Conservation (phyloP, 2,797 vertebrate species). For the Sparidentex hasta region DNA sequence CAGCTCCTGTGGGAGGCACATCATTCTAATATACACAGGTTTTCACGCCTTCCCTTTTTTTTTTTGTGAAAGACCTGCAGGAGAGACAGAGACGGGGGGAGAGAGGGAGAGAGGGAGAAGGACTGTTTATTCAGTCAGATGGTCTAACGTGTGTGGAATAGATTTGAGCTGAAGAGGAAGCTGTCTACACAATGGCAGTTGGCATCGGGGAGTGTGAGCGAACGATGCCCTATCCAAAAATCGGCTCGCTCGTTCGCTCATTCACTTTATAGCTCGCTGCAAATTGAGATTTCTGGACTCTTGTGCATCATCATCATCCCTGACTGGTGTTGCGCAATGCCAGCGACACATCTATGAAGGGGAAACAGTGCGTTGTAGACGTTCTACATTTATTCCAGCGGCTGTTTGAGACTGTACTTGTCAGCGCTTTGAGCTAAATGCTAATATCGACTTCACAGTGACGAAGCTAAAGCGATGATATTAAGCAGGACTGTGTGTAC, state of each 20-base stretch:
- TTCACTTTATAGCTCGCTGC: constrained; percentile 11
- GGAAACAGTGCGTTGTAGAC: not conserved
- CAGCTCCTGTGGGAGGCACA: constrained; percentile 63
- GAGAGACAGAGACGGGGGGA: constrained; percentile 37
- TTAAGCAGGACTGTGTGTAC: too few species aligned
- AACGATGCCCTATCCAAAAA: constrained; percentile 39
- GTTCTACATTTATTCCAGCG: too few species aligned
- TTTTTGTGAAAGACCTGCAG: constrained; percentile 65
- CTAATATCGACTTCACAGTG: not conserved
- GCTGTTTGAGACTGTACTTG: not conserved
- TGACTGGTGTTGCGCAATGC: not conserved
- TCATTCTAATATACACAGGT: constrained; percentile 74
- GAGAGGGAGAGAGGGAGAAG: constrained; percentile 33
- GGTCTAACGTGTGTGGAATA: constrained; percentile 71
- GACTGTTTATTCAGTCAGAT: constrained; percentile 77
- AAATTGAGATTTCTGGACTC: constrained; percentile 9
- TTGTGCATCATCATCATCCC: constrained; percentile 21
- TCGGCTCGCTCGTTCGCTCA: constrained; percentile 20
- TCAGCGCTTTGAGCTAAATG: not conserved
- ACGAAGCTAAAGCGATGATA: not conserved
- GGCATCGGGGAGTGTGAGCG: constrained; percentile 42
- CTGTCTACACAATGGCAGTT: constrained; percentile 55
- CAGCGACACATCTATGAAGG: constrained; percentile 1
- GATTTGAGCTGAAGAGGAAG: constrained; percentile 67
- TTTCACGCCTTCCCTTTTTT: constrained; percentile 57